Conservation (phyloP, 2,113 vertebrate species). For the Protomyctophum bolini region DNA sequence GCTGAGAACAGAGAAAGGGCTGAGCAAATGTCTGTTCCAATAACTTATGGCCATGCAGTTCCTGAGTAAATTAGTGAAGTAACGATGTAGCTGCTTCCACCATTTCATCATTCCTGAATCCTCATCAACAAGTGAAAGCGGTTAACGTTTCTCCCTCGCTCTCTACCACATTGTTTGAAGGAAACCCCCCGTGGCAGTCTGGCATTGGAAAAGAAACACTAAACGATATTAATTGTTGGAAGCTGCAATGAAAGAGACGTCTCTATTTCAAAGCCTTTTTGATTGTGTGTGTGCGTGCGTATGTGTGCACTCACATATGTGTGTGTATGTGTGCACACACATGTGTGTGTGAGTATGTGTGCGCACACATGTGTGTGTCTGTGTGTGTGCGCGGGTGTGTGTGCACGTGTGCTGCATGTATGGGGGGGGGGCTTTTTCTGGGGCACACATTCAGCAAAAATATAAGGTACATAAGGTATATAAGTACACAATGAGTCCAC, state of each 20-base stretch:
- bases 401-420: no score
- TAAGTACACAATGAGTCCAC: no score
- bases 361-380: no score
- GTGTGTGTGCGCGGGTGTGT: no score
- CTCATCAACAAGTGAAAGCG: constrained; percentile 28
- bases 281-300: neutral
- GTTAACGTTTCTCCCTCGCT: neutral
- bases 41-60: neutral
- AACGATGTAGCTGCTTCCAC: constrained; percentile 33
- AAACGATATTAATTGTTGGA: constrained; percentile 60
- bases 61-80: constrained; percentile 10
- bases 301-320: no score
- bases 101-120: constrained; percentile 34
- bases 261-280: constrained; percentile 45
- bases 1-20: neutral
- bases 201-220: constrained; percentile 34
- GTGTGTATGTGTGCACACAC: no score
- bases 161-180: constrained; percentile 15
- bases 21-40: constrained; percentile 11
- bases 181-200: constrained; percentile 45
- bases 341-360: no score
- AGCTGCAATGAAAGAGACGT: constrained; percentile 24
- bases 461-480: no score
- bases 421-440: no score
- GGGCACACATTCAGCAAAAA: no score